Conservation (phyloP, 1,140 invertebrate genomes). For the Musca vetustissima region DNA sequence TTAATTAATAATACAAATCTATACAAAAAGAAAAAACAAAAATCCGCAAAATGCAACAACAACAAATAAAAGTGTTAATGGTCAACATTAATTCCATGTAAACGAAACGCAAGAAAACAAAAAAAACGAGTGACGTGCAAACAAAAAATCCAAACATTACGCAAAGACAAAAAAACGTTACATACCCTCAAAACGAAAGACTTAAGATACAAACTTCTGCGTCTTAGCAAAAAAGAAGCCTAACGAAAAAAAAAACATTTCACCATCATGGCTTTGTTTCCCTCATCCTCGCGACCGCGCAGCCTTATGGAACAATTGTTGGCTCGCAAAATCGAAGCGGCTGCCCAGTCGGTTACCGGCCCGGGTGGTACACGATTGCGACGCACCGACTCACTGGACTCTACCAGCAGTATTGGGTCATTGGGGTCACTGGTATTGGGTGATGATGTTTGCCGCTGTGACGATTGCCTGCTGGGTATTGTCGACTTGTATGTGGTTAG, state of each 20-base stretch:
- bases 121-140: too few species aligned
- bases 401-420: conserved; percentile 72
- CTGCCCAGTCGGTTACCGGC: conserved; percentile 32
- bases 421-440: conserved; percentile 63
- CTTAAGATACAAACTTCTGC: background rate
- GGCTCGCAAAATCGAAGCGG: conserved; percentile 74
- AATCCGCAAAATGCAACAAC: too few species aligned
- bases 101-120: too few species aligned
- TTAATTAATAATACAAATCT: too few species aligned
- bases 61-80: too few species aligned
- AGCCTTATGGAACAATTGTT: conserved; percentile 76
- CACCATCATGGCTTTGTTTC: conserved; percentile 49
- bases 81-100: too few species aligned
- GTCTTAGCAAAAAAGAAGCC: background rate
- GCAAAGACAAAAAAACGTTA: too few species aligned
- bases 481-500: conserved; percentile 71
- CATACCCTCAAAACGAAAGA: background rate
- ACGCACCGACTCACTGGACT: conserved; percentile 76
- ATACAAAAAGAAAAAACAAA: too few species aligned
- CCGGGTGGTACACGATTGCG: conserved; percentile 57
- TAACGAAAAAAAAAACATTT: background rate
- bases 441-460: conserved; percentile 77
- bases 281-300: conserved; percentile 60
- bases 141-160: too few species aligned
- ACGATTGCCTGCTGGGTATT: conserved; percentile 80